Evolutionary conservation across 2,113 vertebrate genomes (phyloP), one percentile per base, ranked within the genome.

Genomic region (Butorides virescens): DNA sequence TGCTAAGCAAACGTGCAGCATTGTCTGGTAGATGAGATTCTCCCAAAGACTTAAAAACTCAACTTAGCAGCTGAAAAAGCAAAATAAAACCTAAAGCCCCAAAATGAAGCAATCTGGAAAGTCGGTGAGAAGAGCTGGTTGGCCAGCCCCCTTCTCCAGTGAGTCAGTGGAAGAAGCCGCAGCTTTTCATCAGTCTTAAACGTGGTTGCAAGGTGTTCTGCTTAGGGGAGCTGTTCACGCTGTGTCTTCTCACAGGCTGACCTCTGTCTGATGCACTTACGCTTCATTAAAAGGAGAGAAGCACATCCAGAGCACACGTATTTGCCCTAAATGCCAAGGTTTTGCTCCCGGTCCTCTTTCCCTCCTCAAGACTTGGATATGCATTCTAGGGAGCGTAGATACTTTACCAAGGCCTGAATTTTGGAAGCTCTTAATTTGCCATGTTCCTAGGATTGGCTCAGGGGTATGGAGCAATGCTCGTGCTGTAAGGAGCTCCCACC

Each of bases 21-120:
- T 23, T 71, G 71, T 63, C 29, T 36, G 78, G 63, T 82, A 59
- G 82, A 16, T 62, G 47, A 63, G 61, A 44, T 86, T 86, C 72
- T 86, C 63, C 63, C 79, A 93, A 94, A 92, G 92, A 93, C 88
- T 88, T 88, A 52, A 50, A 90, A 91, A 47, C 75, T 75, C 52
- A 76, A 15, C 66, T 70, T 72, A 47, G 59, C 37, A 77, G 47
- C 47, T 95, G 47, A 37, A 85, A 77, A 78, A 53, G 36, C 70
- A 55, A 86, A 71, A 39, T 23, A 25, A 92, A 92, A 44, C 32
- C 47, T 52, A 11, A 44, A 83, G 23, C 21, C 29, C 76, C 75
- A 7, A 61, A 66, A 7, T 6, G 26, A 79, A 71, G n/a, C 65
- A 5, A 46, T 65, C 53, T 72, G 10, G 18, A 37, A 70, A 36